These are phyloP conservation scores for Phania funesta DNA, from an alignment of 2,888 invertebrate genomes.

Conservation along the genomic window DNA sequence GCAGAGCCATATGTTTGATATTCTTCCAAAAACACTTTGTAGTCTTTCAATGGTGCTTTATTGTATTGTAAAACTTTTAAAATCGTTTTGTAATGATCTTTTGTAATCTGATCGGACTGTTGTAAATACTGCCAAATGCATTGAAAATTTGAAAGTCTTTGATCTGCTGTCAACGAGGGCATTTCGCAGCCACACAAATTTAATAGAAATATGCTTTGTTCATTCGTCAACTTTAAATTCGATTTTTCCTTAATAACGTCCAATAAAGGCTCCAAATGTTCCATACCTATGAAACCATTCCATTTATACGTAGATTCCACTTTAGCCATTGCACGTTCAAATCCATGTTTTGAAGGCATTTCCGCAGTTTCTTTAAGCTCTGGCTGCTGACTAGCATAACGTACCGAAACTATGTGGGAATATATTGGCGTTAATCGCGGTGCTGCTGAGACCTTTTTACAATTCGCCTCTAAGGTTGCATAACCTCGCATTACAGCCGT, in stretches of 20 bases:
- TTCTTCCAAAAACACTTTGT: conserved; percentile 78
- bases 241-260: conserved; percentile 67
- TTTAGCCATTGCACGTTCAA: conserved; percentile 69
- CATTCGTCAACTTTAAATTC: conserved; percentile 53
- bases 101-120: conserved; percentile 71
- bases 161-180: conserved; percentile 81
- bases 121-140: conserved; percentile 82
- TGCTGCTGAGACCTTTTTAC: background rate
- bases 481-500: background rate
- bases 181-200: conserved; percentile 81
- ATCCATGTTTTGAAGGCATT: conserved; percentile 23
- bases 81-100: conserved; percentile 81
- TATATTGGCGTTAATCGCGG: background rate
- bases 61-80: conserved; percentile 84
- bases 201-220: conserved; percentile 80
- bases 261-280: conserved; percentile 71
- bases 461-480: conserved; percentile 35
- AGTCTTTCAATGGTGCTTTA: conserved; percentile 79
- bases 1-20: conserved; percentile 53
- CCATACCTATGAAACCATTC: conserved; percentile 69
- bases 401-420: background rate
- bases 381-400: conserved; percentile 15
- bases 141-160: conserved; percentile 81
- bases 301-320: conserved; percentile 71
- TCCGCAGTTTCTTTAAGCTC: conserved; percentile 1